phyloP scores from a whole-genome alignment of 2,797 vertebrate species.

The Chelmon rostratus region DNA sequence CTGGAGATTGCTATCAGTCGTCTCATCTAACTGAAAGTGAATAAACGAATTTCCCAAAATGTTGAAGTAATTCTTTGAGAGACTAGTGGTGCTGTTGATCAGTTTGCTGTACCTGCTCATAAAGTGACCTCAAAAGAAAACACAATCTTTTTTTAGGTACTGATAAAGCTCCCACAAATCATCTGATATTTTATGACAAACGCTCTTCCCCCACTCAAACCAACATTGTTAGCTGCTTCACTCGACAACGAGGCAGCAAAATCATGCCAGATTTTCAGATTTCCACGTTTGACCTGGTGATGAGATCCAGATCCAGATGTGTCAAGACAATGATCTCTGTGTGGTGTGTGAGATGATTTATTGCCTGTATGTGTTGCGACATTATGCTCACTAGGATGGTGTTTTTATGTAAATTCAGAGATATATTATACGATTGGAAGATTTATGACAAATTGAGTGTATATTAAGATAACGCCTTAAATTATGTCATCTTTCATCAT shows the following conservation, averaged over 20 bases:
- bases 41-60: background rate
- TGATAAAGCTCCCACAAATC: background rate
- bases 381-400: background rate
- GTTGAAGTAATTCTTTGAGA: background rate
- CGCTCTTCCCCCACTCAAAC: background rate
- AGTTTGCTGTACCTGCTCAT: background rate
- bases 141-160: background rate
- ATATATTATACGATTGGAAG: slow-evolving; percentile 49
- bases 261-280: background rate
- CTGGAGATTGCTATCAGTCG: background rate
- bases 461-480: slow-evolving; percentile 35
- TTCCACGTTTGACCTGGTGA: background rate
- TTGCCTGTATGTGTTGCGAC: background rate
- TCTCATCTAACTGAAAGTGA: background rate
- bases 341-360: background rate
- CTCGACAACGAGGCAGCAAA: background rate
- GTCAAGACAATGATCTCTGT: background rate
- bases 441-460: slow-evolving; percentile 34
- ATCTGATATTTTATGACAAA: background rate
- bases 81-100: background rate
- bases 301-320: background rate
- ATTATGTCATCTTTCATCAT: background rate
- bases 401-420: slow-evolving; percentile 47
- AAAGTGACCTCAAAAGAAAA: background rate
- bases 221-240: background rate